phyloP scores from a whole-genome alignment of 2,113 vertebrate species.

The Eulemur macaco region DNA sequence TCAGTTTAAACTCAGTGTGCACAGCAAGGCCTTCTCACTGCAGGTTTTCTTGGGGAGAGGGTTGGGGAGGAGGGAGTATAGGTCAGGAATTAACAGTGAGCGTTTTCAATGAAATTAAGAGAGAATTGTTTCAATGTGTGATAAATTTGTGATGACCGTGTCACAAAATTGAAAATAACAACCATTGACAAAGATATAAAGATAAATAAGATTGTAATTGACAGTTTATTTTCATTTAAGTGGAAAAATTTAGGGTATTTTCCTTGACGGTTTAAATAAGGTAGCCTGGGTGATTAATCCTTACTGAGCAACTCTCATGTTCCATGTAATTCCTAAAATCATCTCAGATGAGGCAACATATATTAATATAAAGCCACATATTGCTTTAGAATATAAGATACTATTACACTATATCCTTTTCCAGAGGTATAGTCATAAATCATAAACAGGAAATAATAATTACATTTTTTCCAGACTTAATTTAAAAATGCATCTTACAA shows the following conservation, averaged over 20 bases:
- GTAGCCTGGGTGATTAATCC: not conserved
- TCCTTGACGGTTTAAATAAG: constrained; percentile 6
- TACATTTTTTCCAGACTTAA: constrained; percentile 16
- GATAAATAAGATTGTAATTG: not conserved
- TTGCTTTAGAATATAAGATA: not conserved
- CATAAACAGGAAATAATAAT: not conserved
- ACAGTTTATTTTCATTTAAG: not conserved
- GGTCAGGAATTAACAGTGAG: not conserved
- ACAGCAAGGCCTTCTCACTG: not conserved
- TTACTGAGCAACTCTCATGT: not conserved
- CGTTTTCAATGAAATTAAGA: not conserved
- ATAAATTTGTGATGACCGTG: not conserved
- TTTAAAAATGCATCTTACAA: not conserved
- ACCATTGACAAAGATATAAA: not conserved
- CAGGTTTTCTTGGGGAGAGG: not conserved
- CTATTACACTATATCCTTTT: not conserved
- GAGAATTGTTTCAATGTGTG: not conserved
- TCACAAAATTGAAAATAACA: constrained; percentile 4
- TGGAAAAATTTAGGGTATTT: not conserved
- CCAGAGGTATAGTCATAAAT: not conserved
- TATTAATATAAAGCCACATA: not conserved
- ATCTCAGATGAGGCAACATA: not conserved
- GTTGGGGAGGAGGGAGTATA: not conserved
- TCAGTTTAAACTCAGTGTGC: not conserved
- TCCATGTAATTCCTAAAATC: not conserved